A percentile compares a stretch with the other conserved stretches of the same genome.
phyloP scores from a whole-genome alignment of 2,888 invertebrate species.

The Pocota personata region DNA sequence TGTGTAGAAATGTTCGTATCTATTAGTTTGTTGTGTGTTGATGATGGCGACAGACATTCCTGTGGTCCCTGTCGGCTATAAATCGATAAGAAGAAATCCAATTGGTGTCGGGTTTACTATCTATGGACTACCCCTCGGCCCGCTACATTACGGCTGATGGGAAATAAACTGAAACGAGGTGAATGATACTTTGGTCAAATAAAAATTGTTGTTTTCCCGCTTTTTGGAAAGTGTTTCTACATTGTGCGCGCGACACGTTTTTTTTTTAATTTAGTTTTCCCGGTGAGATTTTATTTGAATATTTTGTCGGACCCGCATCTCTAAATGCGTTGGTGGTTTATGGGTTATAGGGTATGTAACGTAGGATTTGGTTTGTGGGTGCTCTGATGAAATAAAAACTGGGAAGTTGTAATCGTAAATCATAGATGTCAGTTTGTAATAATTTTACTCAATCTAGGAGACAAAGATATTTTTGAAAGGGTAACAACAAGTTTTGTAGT shows the following conservation, averaged over 20 bases:
- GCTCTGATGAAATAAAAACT: constrained; percentile 19
- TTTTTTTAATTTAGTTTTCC: constrained; percentile 10
- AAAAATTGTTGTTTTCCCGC: constrained; percentile 16
- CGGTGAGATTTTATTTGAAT: constrained; percentile 17
- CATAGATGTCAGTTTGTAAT: constrained; percentile 3
- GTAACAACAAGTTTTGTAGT: not conserved
- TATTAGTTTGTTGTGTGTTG: not conserved
- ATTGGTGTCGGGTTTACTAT: constrained; percentile 23
- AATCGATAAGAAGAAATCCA: constrained; percentile 40
- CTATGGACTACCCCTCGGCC: constrained; percentile 12
- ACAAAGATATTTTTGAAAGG: too few species aligned
- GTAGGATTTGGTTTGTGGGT: not conserved
- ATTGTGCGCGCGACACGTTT: constrained; percentile 1
- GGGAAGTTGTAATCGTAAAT: constrained; percentile 9
- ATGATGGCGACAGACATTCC: constrained; percentile 4
- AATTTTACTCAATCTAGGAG: not conserved
- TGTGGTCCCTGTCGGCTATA: constrained; percentile 3
- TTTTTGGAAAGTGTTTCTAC: constrained; percentile 25
- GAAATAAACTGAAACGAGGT: constrained; percentile 27
- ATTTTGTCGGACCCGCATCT: not conserved
- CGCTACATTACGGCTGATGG: not conserved
- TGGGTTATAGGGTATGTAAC: not conserved
- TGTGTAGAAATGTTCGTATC: constrained; percentile 8
- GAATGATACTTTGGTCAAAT: constrained; percentile 20
- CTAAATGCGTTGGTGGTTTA: constrained; percentile 12